Percentiles rank a stretch among this genome's conserved stretches.
These are phyloP conservation scores for Callopanchax toddi DNA, from an alignment of 2,113 vertebrate genomes.

Conservation along the genomic window DNA sequence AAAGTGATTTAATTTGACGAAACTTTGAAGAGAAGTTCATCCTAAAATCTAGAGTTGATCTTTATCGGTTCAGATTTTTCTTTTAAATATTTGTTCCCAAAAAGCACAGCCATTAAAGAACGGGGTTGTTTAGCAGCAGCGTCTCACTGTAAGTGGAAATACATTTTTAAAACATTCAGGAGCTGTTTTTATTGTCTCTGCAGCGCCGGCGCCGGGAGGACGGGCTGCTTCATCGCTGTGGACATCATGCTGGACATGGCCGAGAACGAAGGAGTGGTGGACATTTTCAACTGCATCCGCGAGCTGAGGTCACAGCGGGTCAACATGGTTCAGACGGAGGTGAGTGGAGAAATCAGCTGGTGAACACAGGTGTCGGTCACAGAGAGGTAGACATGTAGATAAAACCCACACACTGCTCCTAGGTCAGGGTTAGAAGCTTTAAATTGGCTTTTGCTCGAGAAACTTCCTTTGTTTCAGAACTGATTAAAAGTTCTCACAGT, in stretches of 20 bases:
- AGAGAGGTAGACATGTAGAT: background rate
- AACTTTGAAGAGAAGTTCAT: too few relatives aligned
- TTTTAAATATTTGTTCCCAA: too few relatives aligned
- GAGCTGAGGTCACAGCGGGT: constrained; percentile 95
- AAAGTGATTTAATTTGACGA: too few relatives aligned
- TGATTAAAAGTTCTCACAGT: too few relatives aligned
- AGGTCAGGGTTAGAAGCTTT: too few relatives aligned
- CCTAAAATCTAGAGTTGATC: too few relatives aligned
- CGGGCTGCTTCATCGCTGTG: constrained; percentile 96
- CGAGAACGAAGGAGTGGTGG: constrained; percentile 96
- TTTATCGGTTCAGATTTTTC: too few relatives aligned
- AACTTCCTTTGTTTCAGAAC: too few relatives aligned
- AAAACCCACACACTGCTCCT: background rate
- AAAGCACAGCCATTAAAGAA: too few relatives aligned
- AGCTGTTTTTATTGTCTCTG: background rate
- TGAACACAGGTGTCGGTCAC: background rate
- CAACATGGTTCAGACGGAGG: constrained; percentile 98
- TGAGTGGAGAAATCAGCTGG: constrained; percentile 63
- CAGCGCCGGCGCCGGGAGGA: constrained; percentile 94
- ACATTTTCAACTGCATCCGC: constrained; percentile 98
- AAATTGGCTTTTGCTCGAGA: too few relatives aligned
- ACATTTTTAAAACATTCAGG: background rate
- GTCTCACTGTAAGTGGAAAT: too few relatives aligned
- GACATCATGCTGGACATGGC: constrained; percentile 99
- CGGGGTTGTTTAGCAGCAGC: too few relatives aligned